These are phyloP conservation scores for Mastomys coucha DNA, from an alignment of 2,113 vertebrate genomes.

Conservation along the genomic window DNA sequence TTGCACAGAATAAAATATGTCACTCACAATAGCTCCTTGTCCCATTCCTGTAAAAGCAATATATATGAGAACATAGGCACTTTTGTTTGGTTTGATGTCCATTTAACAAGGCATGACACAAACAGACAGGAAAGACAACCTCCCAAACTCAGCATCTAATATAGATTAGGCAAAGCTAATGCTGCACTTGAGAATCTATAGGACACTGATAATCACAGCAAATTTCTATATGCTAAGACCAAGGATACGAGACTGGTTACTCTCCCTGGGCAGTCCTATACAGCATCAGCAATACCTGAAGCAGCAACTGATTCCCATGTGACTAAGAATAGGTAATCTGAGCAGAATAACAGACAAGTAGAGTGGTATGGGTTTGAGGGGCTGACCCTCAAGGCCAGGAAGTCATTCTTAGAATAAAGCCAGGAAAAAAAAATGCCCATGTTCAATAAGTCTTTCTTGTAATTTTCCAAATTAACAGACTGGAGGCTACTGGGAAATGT, in stretches of 20 bases:
- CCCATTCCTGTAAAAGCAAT: background rate
- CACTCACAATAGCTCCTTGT: background rate
- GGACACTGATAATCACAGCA: background rate
- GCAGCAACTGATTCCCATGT: background rate
- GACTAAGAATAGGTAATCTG: too few species aligned
- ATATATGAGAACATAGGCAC: background rate
- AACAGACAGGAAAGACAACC: background rate
- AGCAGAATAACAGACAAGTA: background rate
- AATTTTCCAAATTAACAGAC: background rate
- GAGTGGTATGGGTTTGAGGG: background rate
- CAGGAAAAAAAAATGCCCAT: background rate
- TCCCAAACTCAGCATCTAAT: background rate
- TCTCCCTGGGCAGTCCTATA: accelerated
- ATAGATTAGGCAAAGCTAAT: background rate
- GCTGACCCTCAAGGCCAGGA: background rate
- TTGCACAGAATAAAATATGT: background rate
- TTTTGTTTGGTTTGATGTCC: background rate
- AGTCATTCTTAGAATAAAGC: background rate
- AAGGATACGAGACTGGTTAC: background rate
- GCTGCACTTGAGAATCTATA: background rate
- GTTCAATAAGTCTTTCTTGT: background rate
- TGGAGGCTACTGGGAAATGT: background rate
- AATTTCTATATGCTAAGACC: accelerated
- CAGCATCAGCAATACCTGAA: accelerated
- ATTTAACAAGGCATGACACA: background rate